These are phyloP conservation scores for Ennomos erosarius DNA, from an alignment of 2,888 invertebrate species.

Conservation along the genomic window DNA sequence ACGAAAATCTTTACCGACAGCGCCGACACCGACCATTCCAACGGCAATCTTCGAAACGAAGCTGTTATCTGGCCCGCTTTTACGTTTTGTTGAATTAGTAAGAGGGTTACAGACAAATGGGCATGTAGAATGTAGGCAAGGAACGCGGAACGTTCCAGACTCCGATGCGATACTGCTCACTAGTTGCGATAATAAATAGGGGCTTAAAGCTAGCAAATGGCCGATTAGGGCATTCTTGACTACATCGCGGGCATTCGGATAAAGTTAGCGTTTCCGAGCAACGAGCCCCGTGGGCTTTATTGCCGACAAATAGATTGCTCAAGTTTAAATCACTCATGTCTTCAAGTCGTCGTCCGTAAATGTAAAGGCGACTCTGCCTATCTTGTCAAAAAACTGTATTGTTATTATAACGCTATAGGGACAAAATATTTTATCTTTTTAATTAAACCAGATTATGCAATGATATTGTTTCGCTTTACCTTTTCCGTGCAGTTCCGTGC, in stretches of 20 bases:
- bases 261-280: slow-evolving; percentile 75
- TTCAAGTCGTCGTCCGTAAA: slow-evolving; percentile 6
- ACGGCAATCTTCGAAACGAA: slow-evolving; percentile 62
- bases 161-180: slow-evolving; percentile 75
- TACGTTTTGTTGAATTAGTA: slow-evolving; percentile 78
- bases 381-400: slow-evolving; percentile 3
- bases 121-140: slow-evolving; percentile 51
- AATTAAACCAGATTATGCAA: no score
- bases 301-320: slow-evolving; percentile 63
- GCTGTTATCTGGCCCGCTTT: slow-evolving; percentile 67
- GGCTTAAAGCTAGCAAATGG: slow-evolving; percentile 74
- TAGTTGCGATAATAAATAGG: slow-evolving; percentile 80
- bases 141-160: slow-evolving; percentile 68
- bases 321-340: slow-evolving; percentile 61
- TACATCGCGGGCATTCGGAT: slow-evolving; percentile 76
- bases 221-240: slow-evolving; percentile 78
- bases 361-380: not conserved
- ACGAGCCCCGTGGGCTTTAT: slow-evolving; percentile 71
- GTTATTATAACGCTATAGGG: no score
- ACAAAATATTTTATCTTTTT: no score
- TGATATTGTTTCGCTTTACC: no score
- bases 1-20: slow-evolving; percentile 36
- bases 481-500: no score
- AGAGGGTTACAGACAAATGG: slow-evolving; percentile 75
- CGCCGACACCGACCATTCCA: slow-evolving; percentile 51